Conservation (phyloP, 2,888 invertebrate genomes). For the Apotomis turbidana region DNA sequence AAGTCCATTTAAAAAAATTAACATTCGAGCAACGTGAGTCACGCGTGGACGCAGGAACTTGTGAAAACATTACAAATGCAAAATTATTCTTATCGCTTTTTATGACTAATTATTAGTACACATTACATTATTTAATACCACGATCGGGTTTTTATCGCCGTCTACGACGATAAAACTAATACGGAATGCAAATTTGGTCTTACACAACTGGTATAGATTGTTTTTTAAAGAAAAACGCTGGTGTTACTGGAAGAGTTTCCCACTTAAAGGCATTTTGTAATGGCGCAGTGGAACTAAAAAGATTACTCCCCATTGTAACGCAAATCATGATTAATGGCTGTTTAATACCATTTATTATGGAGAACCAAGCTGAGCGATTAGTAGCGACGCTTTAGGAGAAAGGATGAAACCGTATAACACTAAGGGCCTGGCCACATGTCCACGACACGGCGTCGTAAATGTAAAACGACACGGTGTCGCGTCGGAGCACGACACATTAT, state of each 20-base stretch:
- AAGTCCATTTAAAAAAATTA: constrained; percentile 17
- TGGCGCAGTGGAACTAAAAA: constrained; percentile 24
- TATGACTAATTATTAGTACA: constrained; percentile 17
- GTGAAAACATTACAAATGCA: constrained; percentile 27
- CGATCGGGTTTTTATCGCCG: constrained; percentile 3
- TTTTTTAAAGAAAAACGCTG: background rate
- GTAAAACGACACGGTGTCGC: no score
- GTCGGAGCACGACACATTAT: no score
- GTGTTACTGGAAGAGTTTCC: constrained; percentile 15
- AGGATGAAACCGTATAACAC: background rate
- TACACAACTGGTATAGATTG: background rate
- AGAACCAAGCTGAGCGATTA: constrained; percentile 18
- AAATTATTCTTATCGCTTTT: constrained; percentile 23
- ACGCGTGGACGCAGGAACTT: constrained; percentile 19
- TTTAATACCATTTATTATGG: constrained; percentile 32
- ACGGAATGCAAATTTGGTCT: background rate
- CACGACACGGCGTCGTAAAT: no score
- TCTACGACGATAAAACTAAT: background rate
- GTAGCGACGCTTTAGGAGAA: constrained; percentile 7
- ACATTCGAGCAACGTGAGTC: constrained; percentile 17
- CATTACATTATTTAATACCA: constrained; percentile 14
- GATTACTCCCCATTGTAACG: constrained; percentile 51
- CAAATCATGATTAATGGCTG: constrained; percentile 66
- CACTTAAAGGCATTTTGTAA: constrained; percentile 22
- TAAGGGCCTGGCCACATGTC: no score